A percentile compares a stretch with the other conserved stretches of the same genome.
phyloP scores from a whole-genome alignment of 2,888 invertebrate species.

The Lamproptera curius region DNA sequence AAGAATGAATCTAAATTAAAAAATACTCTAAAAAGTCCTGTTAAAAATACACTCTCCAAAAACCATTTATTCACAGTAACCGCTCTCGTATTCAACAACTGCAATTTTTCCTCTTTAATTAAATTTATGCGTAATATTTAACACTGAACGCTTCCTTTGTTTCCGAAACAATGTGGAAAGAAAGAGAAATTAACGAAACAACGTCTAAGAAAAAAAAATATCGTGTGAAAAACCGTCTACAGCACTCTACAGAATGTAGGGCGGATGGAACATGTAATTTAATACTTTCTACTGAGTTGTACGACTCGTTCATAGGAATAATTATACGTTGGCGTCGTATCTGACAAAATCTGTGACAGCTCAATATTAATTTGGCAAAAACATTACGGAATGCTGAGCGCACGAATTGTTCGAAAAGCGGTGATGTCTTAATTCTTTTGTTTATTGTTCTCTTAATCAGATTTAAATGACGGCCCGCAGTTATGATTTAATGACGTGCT shows the following conservation, averaged over 20 bases:
- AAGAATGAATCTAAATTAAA: too few relatives aligned
- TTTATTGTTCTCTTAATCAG: slow-evolving; percentile 21
- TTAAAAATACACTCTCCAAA: too few relatives aligned
- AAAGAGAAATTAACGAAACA: slow-evolving; percentile 51
- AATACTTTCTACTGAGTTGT: slow-evolving; percentile 61
- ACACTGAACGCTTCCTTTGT: slow-evolving; percentile 25
- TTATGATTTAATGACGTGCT: slow-evolving; percentile 7
- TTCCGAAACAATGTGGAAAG: slow-evolving; percentile 51
- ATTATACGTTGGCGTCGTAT: slow-evolving; percentile 57
- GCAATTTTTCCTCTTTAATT: slow-evolving; percentile 11
- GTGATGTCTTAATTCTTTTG: slow-evolving; percentile 17
- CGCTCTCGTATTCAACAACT: slow-evolving; percentile 11
- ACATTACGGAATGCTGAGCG: slow-evolving; percentile 19
- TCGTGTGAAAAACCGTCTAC: slow-evolving; percentile 61
- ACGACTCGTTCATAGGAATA: slow-evolving; percentile 55
- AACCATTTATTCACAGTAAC: not conserved
- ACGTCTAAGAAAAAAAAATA: slow-evolving; percentile 43
- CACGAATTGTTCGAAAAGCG: slow-evolving; percentile 7
- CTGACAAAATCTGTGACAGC: slow-evolving; percentile 63
- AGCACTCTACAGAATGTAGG: slow-evolving; percentile 42
- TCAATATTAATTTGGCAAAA: slow-evolving; percentile 54
- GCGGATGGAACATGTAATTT: slow-evolving; percentile 56
- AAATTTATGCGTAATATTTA: slow-evolving; percentile 10
- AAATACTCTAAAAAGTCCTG: too few relatives aligned
- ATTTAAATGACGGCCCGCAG: slow-evolving; percentile 8